Percentiles rank a stretch among this genome's conserved stretches.
Evolutionary conservation across 1,140 invertebrate genomes (phyloP).

Genomic region (Drosophila mayri): DNA sequence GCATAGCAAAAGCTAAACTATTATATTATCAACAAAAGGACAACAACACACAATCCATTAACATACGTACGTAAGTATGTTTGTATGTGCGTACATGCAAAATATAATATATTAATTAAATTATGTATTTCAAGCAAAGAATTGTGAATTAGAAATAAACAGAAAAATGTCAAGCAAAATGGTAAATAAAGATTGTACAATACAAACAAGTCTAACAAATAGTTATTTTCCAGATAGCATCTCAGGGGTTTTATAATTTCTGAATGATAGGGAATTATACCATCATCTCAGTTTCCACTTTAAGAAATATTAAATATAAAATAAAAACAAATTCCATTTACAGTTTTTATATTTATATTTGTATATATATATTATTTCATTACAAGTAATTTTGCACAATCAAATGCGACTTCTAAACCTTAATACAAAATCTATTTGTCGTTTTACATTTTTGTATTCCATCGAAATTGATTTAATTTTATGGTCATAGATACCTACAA

Average conservation of each 20-base stretch:
- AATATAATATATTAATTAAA: slow-evolving; percentile 73
- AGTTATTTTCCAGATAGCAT: not conserved
- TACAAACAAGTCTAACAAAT: not conserved
- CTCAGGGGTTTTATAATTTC: not conserved
- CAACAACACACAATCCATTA: slow-evolving; percentile 42
- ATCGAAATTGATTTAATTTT: slow-evolving; percentile 75
- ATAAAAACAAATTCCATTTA: not conserved
- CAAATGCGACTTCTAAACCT: slow-evolving; percentile 59
- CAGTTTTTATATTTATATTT: slow-evolving; percentile 36
- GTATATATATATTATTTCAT: slow-evolving; percentile 46
- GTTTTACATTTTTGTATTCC: slow-evolving; percentile 49
- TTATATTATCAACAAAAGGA: slow-evolving; percentile 58
- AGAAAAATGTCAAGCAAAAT: slow-evolving; percentile 71
- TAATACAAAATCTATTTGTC: slow-evolving; percentile 75
- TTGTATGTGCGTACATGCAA: slow-evolving; percentile 60
- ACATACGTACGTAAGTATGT: slow-evolving; percentile 44
- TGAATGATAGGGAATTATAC: not conserved
- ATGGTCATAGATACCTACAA: slow-evolving; percentile 60
- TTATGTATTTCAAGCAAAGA: slow-evolving; percentile 81
- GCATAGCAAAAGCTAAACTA: slow-evolving; percentile 60
- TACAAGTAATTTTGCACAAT: slow-evolving; percentile 53
- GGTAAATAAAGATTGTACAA: slow-evolving; percentile 79
- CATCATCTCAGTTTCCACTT: no score
- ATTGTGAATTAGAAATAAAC: slow-evolving; percentile 82
- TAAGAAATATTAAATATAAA: no score